Conservation (phyloP, 2,888 invertebrate species). For the Apamea sordens region DNA sequence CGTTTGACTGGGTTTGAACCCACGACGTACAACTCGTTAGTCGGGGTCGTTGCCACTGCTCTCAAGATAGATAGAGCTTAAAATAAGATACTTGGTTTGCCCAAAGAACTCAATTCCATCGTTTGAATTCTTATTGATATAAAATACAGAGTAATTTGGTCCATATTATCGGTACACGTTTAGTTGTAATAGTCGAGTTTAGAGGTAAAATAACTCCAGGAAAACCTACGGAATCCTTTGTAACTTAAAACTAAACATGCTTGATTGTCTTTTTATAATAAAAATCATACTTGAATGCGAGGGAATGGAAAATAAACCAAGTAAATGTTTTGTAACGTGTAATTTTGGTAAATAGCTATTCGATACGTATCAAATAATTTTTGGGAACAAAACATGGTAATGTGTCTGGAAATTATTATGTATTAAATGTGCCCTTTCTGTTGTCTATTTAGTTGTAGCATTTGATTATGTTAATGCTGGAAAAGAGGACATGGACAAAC, state of each 20-base stretch:
- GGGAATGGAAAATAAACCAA: constrained; percentile 87
- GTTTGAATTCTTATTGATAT: neutral
- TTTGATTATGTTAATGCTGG: constrained; percentile 32
- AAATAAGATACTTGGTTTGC: neutral
- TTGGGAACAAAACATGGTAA: constrained; percentile 82
- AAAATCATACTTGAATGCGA: constrained; percentile 85
- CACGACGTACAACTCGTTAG: neutral
- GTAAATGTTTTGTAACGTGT: constrained; percentile 85
- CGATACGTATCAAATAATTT: constrained; percentile 87
- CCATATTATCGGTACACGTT: neutral
- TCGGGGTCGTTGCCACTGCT: neutral
- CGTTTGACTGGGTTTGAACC: neutral
- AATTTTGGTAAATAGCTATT: constrained; percentile 89
- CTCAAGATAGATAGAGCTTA: neutral
- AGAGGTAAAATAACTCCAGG: neutral
- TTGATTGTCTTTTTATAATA: constrained; percentile 78
- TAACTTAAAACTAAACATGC: constrained; percentile 59
- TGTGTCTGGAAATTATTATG: constrained; percentile 72
- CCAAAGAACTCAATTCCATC: neutral
- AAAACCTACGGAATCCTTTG: constrained; percentile 69
- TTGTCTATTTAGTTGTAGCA: constrained; percentile 48
- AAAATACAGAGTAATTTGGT: neutral
- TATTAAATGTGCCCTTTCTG: constrained; percentile 62
- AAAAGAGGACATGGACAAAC: neutral
- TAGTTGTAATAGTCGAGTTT: neutral